A percentile compares a stretch with the other conserved stretches of the same genome.
Evolutionary conservation across 1,140 invertebrate genomes (phyloP).

Genomic region (Diabrotica virgifera): DNA sequence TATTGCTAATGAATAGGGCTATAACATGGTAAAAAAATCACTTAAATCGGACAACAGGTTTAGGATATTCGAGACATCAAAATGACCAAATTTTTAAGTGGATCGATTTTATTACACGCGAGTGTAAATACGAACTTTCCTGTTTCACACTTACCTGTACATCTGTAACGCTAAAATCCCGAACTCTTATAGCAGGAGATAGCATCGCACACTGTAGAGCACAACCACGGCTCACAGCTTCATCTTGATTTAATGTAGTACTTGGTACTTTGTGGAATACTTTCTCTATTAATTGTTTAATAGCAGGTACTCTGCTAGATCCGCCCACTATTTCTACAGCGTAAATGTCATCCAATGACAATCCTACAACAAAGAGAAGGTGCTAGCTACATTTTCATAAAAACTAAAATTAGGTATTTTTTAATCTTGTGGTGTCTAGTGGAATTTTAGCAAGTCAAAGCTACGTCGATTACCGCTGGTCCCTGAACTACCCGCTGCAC

Average conservation of each 20-base stretch:
- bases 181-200: conserved; percentile 91
- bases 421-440: no score
- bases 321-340: conserved; percentile 97
- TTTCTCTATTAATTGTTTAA: conserved; percentile 86
- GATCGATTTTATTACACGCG: no score
- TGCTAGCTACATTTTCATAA: not conserved
- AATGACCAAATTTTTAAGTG: no score
- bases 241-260: conserved; percentile 97
- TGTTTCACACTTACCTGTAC: conserved; percentile 66
- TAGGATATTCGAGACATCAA: no score
- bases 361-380: conserved; percentile 53
- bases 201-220: conserved; percentile 96
- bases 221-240: conserved; percentile 93
- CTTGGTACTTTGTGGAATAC: conserved; percentile 83
- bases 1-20: no score
- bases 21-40: no score
- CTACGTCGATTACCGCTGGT: no score
- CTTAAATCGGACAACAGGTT: no score
- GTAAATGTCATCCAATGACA: conserved; percentile 82
- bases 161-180: conserved; percentile 92
- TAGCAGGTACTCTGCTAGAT: conserved; percentile 87
- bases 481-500: no score
- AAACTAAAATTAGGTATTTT: no score
- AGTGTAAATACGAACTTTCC: not conserved
- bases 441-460: no score